A percentile compares a stretch with the other conserved stretches of the same genome.
Evolutionary conservation across 2,113 vertebrate genomes (phyloP).

Genomic region (Todiramphus chloris): DNA sequence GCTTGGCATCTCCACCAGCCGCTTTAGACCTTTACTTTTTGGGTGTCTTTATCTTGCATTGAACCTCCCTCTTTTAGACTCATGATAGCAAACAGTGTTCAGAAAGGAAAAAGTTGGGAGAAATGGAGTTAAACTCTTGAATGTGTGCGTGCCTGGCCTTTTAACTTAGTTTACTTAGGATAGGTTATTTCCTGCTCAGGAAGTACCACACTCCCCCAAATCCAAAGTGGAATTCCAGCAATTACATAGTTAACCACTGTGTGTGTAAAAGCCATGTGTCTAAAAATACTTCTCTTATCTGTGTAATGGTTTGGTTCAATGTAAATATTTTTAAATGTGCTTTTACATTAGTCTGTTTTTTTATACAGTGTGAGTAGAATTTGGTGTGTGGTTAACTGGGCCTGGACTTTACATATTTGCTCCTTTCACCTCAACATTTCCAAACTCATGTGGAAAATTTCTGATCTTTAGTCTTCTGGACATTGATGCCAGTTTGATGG

Average conservation of each 20-base stretch:
- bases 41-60: background rate
- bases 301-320: background rate
- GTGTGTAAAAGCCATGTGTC: background rate
- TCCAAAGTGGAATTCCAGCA: background rate
- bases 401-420: background rate
- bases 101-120: background rate
- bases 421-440: rapidly evolving
- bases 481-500: background rate
- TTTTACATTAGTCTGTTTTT: background rate
- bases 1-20: background rate
- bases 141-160: background rate
- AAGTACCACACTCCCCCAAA: background rate
- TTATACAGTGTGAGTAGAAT: background rate
- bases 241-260: background rate
- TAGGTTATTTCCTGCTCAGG: background rate
- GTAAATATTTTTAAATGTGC: slow-evolving; percentile 5
- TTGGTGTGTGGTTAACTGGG: background rate
- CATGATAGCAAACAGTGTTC: background rate
- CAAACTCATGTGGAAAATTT: background rate
- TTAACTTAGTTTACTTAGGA: background rate
- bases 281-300: background rate
- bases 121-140: background rate
- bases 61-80: background rate
- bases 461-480: background rate
- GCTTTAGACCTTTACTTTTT: background rate